These are phyloP conservation scores for Novumbra hubbsi DNA, from an alignment of 2,797 vertebrate genomes.

Conservation along the genomic window DNA sequence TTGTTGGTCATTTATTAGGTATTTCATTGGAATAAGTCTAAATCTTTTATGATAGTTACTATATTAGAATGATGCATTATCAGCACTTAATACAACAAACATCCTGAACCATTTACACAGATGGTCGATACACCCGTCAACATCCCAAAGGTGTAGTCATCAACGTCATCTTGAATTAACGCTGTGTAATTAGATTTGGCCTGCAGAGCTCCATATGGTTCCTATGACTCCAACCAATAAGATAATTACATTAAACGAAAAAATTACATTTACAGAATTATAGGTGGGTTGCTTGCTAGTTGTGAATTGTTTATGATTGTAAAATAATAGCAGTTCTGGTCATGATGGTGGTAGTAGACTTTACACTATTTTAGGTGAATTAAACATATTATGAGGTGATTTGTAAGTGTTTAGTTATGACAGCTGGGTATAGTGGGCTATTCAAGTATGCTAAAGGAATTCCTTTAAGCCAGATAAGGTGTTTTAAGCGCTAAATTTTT, in stretches of 20 bases:
- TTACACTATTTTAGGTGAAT: too few relatives aligned
- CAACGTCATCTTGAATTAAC: slow-evolving; percentile 49
- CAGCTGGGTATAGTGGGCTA: too few relatives aligned
- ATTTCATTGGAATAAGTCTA: not conserved
- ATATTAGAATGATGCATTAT: slow-evolving; percentile 15
- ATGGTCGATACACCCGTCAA: slow-evolving; percentile 11
- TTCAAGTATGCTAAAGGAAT: too few relatives aligned
- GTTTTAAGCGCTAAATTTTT: too few relatives aligned
- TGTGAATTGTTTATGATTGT: too few relatives aligned
- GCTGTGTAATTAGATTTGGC: slow-evolving; percentile 58
- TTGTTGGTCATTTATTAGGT: not conserved
- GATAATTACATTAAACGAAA: slow-evolving; percentile 49
- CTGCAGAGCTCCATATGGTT: slow-evolving; percentile 62
- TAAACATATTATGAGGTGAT: too few relatives aligned
- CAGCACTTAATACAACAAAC: slow-evolving; percentile 22
- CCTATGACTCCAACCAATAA: slow-evolving; percentile 50
- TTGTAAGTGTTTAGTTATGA: too few relatives aligned
- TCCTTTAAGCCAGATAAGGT: too few relatives aligned
- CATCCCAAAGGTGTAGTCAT: slow-evolving; percentile 30
- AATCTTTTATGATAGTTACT: not conserved
- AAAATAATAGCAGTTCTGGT: too few relatives aligned
- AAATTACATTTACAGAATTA: slow-evolving; percentile 38
- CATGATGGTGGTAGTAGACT: too few relatives aligned
- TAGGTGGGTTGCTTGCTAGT: not conserved
- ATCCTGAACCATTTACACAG: slow-evolving; percentile 33